phyloP scores from a whole-genome alignment of 2,888 invertebrate species.

The Leistus spinibarbis region DNA sequence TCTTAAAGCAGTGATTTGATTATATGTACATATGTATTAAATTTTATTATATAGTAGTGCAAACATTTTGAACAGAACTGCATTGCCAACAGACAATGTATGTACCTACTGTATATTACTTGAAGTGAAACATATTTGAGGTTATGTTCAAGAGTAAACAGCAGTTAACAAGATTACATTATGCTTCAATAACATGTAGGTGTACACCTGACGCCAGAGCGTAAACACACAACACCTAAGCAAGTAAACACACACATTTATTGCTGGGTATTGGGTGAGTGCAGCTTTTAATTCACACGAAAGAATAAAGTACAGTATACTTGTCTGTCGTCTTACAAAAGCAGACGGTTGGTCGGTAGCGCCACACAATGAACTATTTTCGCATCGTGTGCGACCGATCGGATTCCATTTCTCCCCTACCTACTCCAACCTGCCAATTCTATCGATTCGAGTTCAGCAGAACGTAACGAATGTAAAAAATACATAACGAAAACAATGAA shows the following conservation, averaged over 20 bases:
- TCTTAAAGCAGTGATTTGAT: too few relatives aligned
- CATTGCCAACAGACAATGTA: not conserved
- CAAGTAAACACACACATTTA: not conserved
- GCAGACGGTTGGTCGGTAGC: not conserved
- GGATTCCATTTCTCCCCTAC: not conserved
- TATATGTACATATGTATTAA: too few relatives aligned
- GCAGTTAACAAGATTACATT: constrained; percentile 32
- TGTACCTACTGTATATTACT: not conserved
- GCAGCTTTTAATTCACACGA: constrained; percentile 32
- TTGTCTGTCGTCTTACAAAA: not conserved
- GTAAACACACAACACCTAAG: constrained; percentile 14
- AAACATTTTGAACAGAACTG: not conserved
- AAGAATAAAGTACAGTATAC: not conserved
- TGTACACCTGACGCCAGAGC: constrained; percentile 22
- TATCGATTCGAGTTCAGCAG: constrained; percentile 7
- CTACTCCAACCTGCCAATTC: not conserved
- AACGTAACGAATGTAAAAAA: constrained; percentile 15
- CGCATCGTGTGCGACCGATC: not conserved
- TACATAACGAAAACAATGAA: constrained; percentile 16
- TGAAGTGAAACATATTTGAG: not conserved
- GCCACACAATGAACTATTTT: not conserved
- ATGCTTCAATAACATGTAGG: constrained; percentile 20
- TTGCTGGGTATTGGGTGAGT: not conserved
- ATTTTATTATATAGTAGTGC: too few relatives aligned
- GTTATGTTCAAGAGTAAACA: constrained; percentile 7